These are phyloP conservation scores for Drosophila bocqueti DNA, from an alignment of 1,140 invertebrate species.

Conservation along the genomic window DNA sequence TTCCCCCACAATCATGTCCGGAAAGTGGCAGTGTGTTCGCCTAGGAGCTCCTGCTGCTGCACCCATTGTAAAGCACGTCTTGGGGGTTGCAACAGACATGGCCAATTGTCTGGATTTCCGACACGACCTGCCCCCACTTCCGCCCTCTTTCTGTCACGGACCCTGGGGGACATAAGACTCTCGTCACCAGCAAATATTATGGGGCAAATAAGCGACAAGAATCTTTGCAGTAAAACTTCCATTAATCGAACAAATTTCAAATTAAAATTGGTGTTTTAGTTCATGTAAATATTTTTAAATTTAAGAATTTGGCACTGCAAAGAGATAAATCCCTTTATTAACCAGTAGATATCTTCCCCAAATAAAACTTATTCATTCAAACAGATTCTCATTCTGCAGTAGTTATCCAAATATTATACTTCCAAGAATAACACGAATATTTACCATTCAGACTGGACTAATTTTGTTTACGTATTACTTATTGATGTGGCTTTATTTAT, in stretches of 20 bases:
- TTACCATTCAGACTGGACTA: constrained; percentile 30
- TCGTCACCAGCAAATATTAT: constrained; percentile 61
- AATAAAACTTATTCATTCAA: neutral
- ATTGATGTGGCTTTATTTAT: constrained; percentile 61
- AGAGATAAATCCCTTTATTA: neutral
- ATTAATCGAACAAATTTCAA: neutral
- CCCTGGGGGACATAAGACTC: constrained; percentile 30
- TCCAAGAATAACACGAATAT: constrained; percentile 30
- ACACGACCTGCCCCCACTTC: constrained; percentile 32
- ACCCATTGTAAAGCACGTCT: constrained; percentile 53
- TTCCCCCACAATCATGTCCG: constrained; percentile 1
- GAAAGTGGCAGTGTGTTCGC: constrained; percentile 37
- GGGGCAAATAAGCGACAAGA: constrained; percentile 34
- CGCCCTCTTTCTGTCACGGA: constrained; percentile 20
- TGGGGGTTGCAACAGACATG: constrained; percentile 44
- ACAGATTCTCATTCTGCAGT: neutral
- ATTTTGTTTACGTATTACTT: constrained; percentile 44
- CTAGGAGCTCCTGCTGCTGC: constrained; percentile 60
- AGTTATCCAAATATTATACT: constrained; percentile 17
- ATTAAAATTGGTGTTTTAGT: neutral
- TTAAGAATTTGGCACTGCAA: neutral
- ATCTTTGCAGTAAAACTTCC: constrained; percentile 22
- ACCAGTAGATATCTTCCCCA: neutral
- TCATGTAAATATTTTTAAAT: neutral
- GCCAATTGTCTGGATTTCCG: constrained; percentile 70